phyloP scores from a whole-genome alignment of 1,140 invertebrate species.

The Brachionus rubens region DNA sequence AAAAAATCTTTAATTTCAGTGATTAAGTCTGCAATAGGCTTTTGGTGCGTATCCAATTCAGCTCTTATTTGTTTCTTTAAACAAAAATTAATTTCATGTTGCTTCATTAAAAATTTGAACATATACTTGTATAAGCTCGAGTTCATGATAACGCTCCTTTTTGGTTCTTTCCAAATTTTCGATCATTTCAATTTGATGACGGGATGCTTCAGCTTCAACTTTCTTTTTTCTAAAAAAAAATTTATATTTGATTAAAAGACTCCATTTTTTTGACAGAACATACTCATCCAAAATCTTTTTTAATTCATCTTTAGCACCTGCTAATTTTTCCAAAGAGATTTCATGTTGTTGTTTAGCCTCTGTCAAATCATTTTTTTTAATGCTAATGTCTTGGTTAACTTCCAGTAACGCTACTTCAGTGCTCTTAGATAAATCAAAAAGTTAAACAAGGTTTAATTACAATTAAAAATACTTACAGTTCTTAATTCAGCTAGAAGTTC shows the following conservation, averaged over 20 bases:
- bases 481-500: not conserved
- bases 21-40: not conserved
- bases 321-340: not conserved
- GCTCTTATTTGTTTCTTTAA: not conserved
- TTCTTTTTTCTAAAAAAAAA: not conserved
- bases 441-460: not conserved
- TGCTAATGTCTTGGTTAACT: not conserved
- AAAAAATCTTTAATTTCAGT: not conserved
- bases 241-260: not conserved
- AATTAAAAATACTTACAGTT: not conserved
- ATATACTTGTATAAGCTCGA: no score
- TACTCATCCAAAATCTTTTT: conserved; percentile 4
- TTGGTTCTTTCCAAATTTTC: not conserved
- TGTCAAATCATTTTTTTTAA: not conserved
- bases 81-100: not conserved
- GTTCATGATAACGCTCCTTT: not conserved
- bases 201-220: not conserved
- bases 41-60: not conserved
- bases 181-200: not conserved
- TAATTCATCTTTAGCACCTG: not conserved
- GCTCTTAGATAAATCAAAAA: not conserved
- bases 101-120: not conserved
- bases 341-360: not conserved
- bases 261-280: not conserved
- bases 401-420: not conserved